These are phyloP conservation scores for Eurytoma californica DNA, from an alignment of 2,888 invertebrate species.

Conservation along the genomic window DNA sequence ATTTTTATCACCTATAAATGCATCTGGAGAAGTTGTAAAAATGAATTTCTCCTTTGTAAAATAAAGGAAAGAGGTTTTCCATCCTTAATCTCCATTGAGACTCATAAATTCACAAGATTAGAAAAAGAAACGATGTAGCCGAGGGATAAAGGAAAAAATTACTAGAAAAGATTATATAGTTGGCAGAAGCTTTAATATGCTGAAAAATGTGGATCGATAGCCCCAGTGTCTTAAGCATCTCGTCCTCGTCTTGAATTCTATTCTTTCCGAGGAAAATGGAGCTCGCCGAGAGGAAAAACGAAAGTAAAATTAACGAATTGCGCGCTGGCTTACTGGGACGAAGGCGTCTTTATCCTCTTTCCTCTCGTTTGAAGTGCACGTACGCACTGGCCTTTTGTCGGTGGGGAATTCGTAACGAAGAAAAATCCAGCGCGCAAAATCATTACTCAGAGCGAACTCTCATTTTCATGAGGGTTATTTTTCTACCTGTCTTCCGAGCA, in stretches of 20 bases:
- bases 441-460: slow-evolving; percentile 41
- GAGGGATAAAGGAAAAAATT: slow-evolving; percentile 9
- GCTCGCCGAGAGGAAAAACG: background rate
- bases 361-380: background rate
- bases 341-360: background rate
- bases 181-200: slow-evolving; percentile 34
- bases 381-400: background rate
- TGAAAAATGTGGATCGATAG: slow-evolving; percentile 44
- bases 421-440: slow-evolving; percentile 37
- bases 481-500: slow-evolving; percentile 12
- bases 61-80: background rate
- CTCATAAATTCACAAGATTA: background rate
- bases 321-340: background rate
- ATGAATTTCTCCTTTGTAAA: too few relatives aligned
- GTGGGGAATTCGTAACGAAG: slow-evolving; percentile 5
- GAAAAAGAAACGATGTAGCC: background rate
- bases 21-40: too few relatives aligned
- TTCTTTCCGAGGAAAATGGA: background rate
- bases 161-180: slow-evolving; percentile 8
- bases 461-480: slow-evolving; percentile 33
- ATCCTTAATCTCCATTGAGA: slow-evolving; percentile 20
- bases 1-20: too few relatives aligned
- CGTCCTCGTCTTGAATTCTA: slow-evolving; percentile 5
- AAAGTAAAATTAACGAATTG: slow-evolving; percentile 36
- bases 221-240: slow-evolving; percentile 17